These are phyloP conservation scores for Drosophila navojoa DNA, from an alignment of 1,140 invertebrate genomes.

Conservation along the genomic window DNA sequence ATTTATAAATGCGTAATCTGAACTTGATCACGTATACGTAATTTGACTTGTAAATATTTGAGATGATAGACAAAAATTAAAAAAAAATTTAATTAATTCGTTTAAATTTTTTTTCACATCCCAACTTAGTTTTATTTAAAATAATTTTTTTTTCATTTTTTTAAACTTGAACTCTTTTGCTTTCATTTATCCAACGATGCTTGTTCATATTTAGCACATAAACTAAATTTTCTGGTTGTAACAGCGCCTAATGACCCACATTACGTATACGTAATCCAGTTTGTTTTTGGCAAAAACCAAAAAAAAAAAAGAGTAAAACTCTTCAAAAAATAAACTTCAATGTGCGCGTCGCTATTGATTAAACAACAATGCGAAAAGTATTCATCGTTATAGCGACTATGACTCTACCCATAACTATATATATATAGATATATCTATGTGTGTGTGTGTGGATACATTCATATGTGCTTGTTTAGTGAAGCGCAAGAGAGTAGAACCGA, in stretches of 20 bases:
- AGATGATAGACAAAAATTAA: no score
- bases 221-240: not conserved
- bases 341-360: slow-evolving; percentile 46
- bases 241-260: slow-evolving; percentile 23
- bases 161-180: no score
- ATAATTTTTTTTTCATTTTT: no score
- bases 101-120: no score
- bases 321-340: not conserved
- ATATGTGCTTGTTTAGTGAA: not conserved
- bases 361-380: slow-evolving; percentile 41
- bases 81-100: no score
- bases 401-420: not conserved
- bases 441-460: not conserved
- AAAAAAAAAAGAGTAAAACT: no score
- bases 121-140: no score
- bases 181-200: no score
- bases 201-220: no score
- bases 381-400: slow-evolving; percentile 50
- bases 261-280: slow-evolving; percentile 42
- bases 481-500: not conserved
- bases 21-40: not conserved
- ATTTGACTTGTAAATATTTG: not conserved
- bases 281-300: no score
- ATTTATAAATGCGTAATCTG: no score
- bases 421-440: not conserved